phyloP scores from a whole-genome alignment of 2,113 vertebrate genomes.

The Oophaga pumilio region DNA sequence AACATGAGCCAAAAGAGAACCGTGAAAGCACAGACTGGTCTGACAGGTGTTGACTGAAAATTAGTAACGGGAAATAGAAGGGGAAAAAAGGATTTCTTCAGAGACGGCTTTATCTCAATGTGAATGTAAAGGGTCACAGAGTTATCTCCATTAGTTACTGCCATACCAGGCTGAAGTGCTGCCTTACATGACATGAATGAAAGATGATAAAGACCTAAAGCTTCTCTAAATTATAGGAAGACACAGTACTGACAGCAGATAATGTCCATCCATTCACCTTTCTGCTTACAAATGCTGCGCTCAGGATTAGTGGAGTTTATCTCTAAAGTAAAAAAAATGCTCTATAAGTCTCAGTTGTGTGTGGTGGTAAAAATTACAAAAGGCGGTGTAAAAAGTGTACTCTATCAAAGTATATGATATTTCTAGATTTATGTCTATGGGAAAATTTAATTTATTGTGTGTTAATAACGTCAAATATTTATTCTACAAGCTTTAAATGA shows the following conservation, averaged over 20 bases:
- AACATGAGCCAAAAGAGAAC: slow-evolving; percentile 65
- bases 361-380: not conserved
- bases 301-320: not conserved
- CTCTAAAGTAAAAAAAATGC: not conserved
- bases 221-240: slow-evolving; percentile 9
- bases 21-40: slow-evolving; percentile 66
- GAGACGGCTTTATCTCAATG: slow-evolving; percentile 75
- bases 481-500: no score
- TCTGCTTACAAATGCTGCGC: not conserved
- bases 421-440: no score
- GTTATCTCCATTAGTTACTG: slow-evolving; percentile 66
- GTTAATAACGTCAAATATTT: no score
- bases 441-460: no score
- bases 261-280: not conserved
- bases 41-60: slow-evolving; percentile 93
- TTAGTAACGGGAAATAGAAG: slow-evolving; percentile 83
- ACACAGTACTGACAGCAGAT: not conserved
- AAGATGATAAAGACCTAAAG: slow-evolving; percentile 48
- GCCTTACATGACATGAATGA: slow-evolving; percentile 45
- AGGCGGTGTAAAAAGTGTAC: no score
- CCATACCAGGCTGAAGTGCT: slow-evolving; percentile 49
- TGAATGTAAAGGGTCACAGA: slow-evolving; percentile 64
- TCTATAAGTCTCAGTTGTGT: not conserved
- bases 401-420: no score
- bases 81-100: slow-evolving; percentile 69